Evolutionary conservation across 2,797 vertebrate species (phyloP), one percentile per base, ranked within the genome.

Genomic region (Helarctos malayanus): DNA sequence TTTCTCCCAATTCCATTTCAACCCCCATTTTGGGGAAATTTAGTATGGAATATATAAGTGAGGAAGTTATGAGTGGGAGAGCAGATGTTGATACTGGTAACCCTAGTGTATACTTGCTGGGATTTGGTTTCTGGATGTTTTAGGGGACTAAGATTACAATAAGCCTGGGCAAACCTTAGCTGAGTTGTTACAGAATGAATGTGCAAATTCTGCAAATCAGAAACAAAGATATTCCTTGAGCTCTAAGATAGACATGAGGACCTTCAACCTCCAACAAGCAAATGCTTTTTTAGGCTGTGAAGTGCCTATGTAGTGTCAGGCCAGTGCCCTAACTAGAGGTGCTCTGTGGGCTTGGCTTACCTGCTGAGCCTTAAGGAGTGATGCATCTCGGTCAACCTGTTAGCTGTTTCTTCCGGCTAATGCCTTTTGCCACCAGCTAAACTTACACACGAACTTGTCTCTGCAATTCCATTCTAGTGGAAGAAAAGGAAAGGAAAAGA

Each of bases 111-210:
- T 69, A 61, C 29, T 49, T 75, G 25, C 81, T 95, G 49, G 41
- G 9, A 59, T 80, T 91, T 86, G 25, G 12, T 73, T 82, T 96
- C 91, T 79, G 23, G 23, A 32, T 81, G 23, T 68, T 23, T 90
- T 78, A 86, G 38, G 29, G 10, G 87, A 35, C 89, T 32, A 80
- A 68, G 59, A 61, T 89, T 91, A 78, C 16, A 84, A 35, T 52
- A 83, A 87, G 25, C 45, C 79, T 11, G 25, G 52, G 32, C 1
- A 76, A 96, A 68, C 4, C 18, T 69, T 56, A 59, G n/a, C 32
- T 87, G 65, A 82, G 0, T 57, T 86, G 52, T 63, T 90, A 82
- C 21, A 91, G 47, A 82, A 79, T 81, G 29, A 96, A 94, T 76
- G 29, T 80, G 27, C 4, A 92, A 27, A 59, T 92, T 87, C 38